Conservation (phyloP, 2,113 vertebrate species). For the Pterophyllum scalare region DNA sequence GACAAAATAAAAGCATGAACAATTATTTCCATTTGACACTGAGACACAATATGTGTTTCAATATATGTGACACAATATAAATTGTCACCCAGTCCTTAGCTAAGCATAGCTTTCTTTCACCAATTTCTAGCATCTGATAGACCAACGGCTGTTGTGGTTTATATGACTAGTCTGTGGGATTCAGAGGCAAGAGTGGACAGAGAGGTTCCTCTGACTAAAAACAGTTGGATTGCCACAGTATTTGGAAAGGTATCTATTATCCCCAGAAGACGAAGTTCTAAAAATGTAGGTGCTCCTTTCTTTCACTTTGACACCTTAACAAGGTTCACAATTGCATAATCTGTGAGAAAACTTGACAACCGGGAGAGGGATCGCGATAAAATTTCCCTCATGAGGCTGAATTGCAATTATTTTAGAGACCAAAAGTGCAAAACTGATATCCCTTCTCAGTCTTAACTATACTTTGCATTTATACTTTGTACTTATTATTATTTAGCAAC, state of each 20-base stretch:
- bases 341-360: not conserved
- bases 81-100: not conserved
- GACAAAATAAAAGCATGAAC: not conserved
- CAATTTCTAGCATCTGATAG: not conserved
- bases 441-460: not conserved
- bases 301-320: not conserved
- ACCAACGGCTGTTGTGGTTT: not conserved
- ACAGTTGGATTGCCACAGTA: fast-evolving
- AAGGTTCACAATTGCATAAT: not conserved
- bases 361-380: not conserved
- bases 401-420: not conserved
- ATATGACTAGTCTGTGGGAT: not conserved
- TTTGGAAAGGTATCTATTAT: not conserved
- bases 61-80: not conserved
- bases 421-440: not conserved
- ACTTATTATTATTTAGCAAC: not conserved
- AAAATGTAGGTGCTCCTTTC: not conserved
- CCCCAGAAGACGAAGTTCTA: not conserved
- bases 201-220: not conserved
- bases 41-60: too few species aligned
- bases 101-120: not conserved
- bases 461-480: not conserved
- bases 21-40: not conserved
- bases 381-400: not conserved
- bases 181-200: not conserved